phyloP scores from a whole-genome alignment of 1,140 invertebrate genomes.

The Lepidurus arcticus region DNA sequence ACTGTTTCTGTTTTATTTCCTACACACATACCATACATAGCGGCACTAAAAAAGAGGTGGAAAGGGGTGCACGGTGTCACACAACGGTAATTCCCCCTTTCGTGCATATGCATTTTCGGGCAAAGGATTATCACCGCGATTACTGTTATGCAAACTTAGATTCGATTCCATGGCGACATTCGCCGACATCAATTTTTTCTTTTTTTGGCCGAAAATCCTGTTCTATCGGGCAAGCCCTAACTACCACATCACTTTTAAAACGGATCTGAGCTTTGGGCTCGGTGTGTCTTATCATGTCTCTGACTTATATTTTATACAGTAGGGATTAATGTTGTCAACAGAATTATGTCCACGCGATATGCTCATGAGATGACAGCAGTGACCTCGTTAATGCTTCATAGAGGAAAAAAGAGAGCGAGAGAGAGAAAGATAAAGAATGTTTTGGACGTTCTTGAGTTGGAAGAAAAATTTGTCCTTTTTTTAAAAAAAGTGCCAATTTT shows the following conservation, averaged over 20 bases:
- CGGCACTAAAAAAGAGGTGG: background rate
- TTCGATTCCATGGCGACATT: conserved; percentile 18
- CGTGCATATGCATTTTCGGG: background rate
- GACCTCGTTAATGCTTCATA: background rate
- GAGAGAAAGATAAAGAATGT: no score
- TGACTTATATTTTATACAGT: conserved; percentile 7
- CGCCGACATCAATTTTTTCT: background rate
- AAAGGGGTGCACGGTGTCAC: background rate
- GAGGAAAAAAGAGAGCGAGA: background rate
- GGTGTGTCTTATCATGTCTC: conserved; percentile 9
- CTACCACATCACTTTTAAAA: background rate
- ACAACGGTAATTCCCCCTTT: background rate
- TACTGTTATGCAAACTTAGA: background rate
- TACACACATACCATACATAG: background rate
- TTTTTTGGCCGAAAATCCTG: background rate
- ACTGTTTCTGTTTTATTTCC: background rate
- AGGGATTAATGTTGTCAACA: conserved; percentile 19
- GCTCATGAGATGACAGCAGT: background rate
- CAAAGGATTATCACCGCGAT: conserved; percentile 3
- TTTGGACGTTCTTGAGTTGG: no score
- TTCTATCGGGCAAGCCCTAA: background rate
- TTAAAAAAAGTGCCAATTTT: no score
- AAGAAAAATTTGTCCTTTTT: no score
- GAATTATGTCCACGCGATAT: conserved; percentile 14
- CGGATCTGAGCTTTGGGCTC: background rate